Conservation (phyloP, 2,113 vertebrate species). For the Grammomys surdaster region DNA sequence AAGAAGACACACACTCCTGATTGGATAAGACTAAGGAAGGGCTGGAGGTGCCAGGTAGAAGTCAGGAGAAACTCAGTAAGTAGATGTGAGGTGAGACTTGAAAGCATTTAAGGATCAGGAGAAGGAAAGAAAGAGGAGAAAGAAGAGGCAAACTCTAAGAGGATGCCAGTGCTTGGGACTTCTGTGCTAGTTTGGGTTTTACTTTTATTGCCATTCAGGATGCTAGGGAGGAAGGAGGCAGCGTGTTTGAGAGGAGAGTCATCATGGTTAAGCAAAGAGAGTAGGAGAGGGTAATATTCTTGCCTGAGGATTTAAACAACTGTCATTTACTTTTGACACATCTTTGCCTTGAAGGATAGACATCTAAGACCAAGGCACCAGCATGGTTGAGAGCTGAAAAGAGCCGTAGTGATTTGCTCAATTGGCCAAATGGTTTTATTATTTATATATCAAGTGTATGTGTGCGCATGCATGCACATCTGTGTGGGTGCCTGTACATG, state of each 20-base stretch:
- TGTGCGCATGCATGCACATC: neutral
- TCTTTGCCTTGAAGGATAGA: neutral
- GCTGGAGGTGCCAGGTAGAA: neutral
- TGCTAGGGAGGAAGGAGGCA: neutral
- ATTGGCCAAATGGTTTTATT: neutral
- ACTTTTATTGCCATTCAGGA: neutral
- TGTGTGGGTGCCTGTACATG: neutral
- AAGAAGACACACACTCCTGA: neutral
- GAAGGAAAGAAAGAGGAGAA: neutral
- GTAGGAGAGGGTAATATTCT: no score
- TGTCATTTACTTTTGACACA: neutral
- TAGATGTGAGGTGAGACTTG: neutral
- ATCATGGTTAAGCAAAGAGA: neutral
- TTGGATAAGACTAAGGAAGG: neutral
- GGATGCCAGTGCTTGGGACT: no score
- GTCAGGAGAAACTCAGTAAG: neutral
- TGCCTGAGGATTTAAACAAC: neutral
- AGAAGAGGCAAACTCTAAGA: neutral
- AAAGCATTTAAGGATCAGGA: neutral
- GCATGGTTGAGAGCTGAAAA: neutral
- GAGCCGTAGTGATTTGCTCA: neutral
- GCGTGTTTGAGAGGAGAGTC: neutral
- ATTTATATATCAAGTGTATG: neutral
- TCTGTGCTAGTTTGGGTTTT: neutral
- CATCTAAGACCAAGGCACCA: neutral